Conservation (phyloP, 1,140 invertebrate genomes). For the Arion vulgaris region DNA sequence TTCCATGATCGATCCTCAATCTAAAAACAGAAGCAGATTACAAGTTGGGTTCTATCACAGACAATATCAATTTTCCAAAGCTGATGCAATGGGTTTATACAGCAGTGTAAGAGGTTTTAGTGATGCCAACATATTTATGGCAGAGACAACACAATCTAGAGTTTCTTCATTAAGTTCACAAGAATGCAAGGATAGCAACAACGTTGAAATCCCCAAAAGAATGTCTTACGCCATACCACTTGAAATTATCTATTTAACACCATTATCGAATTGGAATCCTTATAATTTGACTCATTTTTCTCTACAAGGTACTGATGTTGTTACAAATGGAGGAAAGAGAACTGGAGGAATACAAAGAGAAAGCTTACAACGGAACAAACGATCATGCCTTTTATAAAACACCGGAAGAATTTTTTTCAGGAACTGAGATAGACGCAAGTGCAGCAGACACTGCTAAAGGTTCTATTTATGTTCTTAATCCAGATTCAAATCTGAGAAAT, state of each 20-base stretch:
- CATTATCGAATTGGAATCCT: slow-evolving; percentile 62
- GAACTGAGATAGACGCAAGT: not conserved
- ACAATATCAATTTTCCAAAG: slow-evolving; percentile 40
- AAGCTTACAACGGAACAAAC: slow-evolving; percentile 57
- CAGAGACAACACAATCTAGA: slow-evolving; percentile 52
- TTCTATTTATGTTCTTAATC: slow-evolving; percentile 51
- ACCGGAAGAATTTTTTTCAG: not conserved
- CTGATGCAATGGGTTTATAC: slow-evolving; percentile 47
- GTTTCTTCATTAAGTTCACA: slow-evolving; percentile 41
- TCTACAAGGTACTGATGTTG: not conserved
- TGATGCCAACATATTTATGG: slow-evolving; percentile 57
- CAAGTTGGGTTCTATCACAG: slow-evolving; percentile 60
- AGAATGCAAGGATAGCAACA: slow-evolving; percentile 37
- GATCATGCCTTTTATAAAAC: slow-evolving; percentile 49
- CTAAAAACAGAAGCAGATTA: slow-evolving; percentile 35
- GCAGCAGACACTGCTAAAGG: slow-evolving; percentile 53
- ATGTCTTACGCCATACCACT: slow-evolving; percentile 61
- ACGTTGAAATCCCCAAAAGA: slow-evolving; percentile 31
- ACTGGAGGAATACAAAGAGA: slow-evolving; percentile 45
- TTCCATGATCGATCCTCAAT: slow-evolving; percentile 32
- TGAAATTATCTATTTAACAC: slow-evolving; percentile 63
- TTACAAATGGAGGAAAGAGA: slow-evolving; percentile 26
- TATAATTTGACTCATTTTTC: slow-evolving; percentile 44
- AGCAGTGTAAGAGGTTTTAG: slow-evolving; percentile 51
- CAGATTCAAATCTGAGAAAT: slow-evolving; percentile 26